phyloP scores from a whole-genome alignment of 2,888 invertebrate species.

The Lasius fuliginosus region DNA sequence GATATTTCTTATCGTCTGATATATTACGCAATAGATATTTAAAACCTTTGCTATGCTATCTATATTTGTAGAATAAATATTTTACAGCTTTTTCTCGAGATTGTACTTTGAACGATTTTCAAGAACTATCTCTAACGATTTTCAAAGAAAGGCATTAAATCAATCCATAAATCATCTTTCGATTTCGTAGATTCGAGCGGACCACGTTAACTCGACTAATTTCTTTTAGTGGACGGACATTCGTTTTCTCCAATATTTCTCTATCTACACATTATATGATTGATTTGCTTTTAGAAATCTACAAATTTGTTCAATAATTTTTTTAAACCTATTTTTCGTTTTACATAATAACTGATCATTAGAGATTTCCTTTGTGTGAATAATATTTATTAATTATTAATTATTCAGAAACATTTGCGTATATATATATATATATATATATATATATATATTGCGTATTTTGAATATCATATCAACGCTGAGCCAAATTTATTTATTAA shows the following conservation, averaged over 20 bases:
- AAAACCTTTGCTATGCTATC: slow-evolving; percentile 16
- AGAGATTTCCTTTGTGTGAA: background rate
- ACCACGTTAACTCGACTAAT: slow-evolving; percentile 56
- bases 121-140: slow-evolving; percentile 39
- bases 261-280: slow-evolving; percentile 28
- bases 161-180: slow-evolving; percentile 66
- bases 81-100: slow-evolving; percentile 11
- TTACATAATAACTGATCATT: background rate
- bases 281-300: background rate
- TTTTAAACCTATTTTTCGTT: background rate
- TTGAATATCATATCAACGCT: background rate
- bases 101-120: slow-evolving; percentile 21
- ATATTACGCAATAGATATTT: background rate
- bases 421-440: background rate
- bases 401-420: background rate
- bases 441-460: background rate
- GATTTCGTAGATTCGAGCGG: slow-evolving; percentile 59
- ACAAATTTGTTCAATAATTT: slow-evolving; percentile 10
- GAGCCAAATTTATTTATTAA: background rate
- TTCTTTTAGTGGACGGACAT: slow-evolving; percentile 11
- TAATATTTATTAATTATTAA: slow-evolving; percentile 21
- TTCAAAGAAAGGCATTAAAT: slow-evolving; percentile 51
- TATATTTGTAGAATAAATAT: slow-evolving; percentile 8
- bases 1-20: background rate
- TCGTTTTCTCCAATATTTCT: slow-evolving; percentile 32